Evolutionary conservation across 1,140 invertebrate genomes (phyloP).

Genomic region (Whitmania pigra): DNA sequence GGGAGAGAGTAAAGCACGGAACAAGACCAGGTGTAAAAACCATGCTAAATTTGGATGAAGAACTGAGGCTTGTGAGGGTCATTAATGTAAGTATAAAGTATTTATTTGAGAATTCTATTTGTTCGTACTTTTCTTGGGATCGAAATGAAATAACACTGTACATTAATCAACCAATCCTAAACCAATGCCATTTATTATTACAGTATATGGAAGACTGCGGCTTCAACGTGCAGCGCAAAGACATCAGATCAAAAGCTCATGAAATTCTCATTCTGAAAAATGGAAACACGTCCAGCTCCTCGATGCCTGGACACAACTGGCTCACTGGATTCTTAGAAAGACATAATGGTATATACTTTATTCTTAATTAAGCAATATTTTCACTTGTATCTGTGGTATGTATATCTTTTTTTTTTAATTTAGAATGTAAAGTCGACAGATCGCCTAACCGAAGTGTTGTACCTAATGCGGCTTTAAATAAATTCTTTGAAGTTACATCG

Average conservation of each 20-base stretch:
- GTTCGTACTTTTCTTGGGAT: no score
- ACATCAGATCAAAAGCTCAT: slow-evolving; percentile 21
- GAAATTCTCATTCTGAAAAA: slow-evolving; percentile 23
- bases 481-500: no score
- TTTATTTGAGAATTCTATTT: no score
- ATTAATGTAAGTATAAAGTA: slow-evolving; percentile 11
- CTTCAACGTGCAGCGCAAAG: slow-evolving; percentile 20
- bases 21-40: slow-evolving; percentile 26
- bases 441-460: no score
- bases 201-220: slow-evolving; percentile 24
- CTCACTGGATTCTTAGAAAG: slow-evolving; percentile 25
- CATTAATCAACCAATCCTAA: no score
- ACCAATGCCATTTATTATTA: no score
- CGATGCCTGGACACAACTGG: slow-evolving; percentile 26
- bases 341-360: slow-evolving; percentile 19
- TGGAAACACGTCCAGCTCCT: slow-evolving; percentile 13
- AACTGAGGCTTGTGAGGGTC: slow-evolving; percentile 23
- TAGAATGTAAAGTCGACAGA: no score
- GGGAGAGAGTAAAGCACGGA: slow-evolving; percentile 22
- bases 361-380: no score
- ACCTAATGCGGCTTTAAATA: no score
- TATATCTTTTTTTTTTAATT: no score
- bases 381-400: no score
- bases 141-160: no score
- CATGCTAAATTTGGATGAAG: slow-evolving; percentile 24